Conservation (phyloP, 2,113 vertebrate genomes). For the Pelecanoides urinatrix region DNA sequence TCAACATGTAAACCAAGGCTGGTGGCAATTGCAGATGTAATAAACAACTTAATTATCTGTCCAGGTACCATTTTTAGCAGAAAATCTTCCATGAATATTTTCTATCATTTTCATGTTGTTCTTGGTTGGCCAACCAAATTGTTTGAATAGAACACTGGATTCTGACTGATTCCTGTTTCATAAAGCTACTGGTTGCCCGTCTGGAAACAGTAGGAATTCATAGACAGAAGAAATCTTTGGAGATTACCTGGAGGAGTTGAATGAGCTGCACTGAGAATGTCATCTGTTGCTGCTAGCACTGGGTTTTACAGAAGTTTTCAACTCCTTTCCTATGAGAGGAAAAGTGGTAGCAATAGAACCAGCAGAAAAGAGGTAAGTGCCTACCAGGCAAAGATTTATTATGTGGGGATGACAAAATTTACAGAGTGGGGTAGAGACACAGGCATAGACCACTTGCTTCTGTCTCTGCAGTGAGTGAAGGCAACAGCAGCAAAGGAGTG, state of each 20-base stretch:
- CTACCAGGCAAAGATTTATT: background rate
- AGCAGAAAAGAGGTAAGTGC: background rate
- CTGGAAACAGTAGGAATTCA: background rate
- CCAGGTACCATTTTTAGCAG: background rate
- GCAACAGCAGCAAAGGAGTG: background rate
- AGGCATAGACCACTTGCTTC: background rate
- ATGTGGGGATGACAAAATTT: background rate
- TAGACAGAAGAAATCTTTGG: background rate
- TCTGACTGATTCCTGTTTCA: background rate
- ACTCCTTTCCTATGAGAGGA: background rate
- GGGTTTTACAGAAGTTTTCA: background rate
- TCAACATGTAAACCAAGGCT: background rate
- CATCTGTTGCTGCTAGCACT: background rate
- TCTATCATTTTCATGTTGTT: background rate
- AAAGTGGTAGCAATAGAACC: background rate
- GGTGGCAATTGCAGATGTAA: background rate
- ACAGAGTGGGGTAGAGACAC: background rate
- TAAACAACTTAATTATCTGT: background rate
- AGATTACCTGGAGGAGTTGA: background rate
- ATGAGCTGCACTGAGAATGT: background rate
- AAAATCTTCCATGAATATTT: background rate
- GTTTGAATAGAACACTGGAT: background rate
- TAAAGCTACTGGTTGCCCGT: background rate
- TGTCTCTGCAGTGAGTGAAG: background rate
- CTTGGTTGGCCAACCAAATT: background rate